Evolutionary conservation across 2,797 vertebrate species (phyloP).

Genomic region (Urophycis tenuis): DNA sequence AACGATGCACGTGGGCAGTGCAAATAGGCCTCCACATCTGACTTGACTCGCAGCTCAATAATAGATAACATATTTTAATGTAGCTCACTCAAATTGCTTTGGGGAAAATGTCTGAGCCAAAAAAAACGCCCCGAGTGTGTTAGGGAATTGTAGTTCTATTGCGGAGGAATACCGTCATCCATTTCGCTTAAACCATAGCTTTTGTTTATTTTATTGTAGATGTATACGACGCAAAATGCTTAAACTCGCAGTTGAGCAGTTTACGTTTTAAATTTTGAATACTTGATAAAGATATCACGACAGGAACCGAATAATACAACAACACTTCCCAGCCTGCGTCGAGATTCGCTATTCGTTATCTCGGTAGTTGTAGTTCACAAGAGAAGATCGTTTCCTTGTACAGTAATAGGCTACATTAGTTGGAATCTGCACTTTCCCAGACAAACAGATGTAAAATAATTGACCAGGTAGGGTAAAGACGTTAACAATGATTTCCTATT

Average conservation of each 20-base stretch:
- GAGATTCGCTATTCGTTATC: not conserved
- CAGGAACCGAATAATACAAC: constrained; percentile 5
- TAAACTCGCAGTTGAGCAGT: not conserved
- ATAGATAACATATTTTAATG: not conserved
- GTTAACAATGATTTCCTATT: constrained; percentile 1
- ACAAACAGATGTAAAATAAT: constrained; percentile 72
- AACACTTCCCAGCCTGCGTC: constrained; percentile 47
- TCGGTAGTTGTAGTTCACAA: constrained; percentile 63
- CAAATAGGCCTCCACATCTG: not conserved
- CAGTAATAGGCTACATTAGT: constrained; percentile 45
- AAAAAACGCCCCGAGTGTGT: not conserved
- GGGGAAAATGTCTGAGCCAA: not conserved
- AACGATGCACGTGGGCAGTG: not conserved
- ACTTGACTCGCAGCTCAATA: not conserved
- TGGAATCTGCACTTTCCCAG: constrained; percentile 67
- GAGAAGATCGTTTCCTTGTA: constrained; percentile 52
- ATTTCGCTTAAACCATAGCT: not conserved
- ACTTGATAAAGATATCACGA: not conserved
- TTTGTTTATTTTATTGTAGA: not conserved
- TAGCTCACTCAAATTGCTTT: not conserved
- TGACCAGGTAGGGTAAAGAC: constrained; percentile 65
- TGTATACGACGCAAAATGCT: not conserved
- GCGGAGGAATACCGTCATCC: not conserved
- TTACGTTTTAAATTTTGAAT: not conserved
- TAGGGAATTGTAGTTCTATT: constrained; percentile 34